A percentile compares a stretch with the other conserved stretches of the same genome.
phyloP scores from a whole-genome alignment of 2,797 vertebrate genomes.

The Poeciliopsis paucimaculata region DNA sequence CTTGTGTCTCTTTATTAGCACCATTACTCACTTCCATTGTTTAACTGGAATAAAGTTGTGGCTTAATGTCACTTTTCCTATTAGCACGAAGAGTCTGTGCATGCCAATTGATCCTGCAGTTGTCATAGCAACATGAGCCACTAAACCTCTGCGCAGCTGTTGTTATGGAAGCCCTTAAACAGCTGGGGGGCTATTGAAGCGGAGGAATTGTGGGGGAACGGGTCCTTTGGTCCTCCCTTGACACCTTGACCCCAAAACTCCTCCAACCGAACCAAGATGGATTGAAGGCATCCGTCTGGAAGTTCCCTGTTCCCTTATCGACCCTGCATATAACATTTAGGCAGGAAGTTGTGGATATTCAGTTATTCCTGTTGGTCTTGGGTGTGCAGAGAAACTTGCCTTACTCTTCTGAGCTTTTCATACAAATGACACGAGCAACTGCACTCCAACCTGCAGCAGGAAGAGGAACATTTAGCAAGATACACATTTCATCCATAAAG shows the following conservation, averaged over 20 bases:
- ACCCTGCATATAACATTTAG: neutral
- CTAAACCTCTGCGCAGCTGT: constrained; percentile 84
- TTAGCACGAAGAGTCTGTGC: constrained; percentile 77
- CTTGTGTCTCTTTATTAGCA: constrained; percentile 48
- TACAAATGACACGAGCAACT: neutral
- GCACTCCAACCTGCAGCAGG: neutral
- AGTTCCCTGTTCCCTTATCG: neutral
- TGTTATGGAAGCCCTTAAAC: constrained; percentile 84
- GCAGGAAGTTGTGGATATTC: neutral
- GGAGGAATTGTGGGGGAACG: constrained; percentile 82
- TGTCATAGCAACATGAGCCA: constrained; percentile 85
- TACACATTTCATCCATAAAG: neutral
- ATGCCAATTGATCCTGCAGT: constrained; percentile 83
- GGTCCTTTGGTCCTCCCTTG: constrained; percentile 74
- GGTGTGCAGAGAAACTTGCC: neutral
- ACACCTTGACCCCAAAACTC: constrained; percentile 76
- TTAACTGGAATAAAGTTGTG: constrained; percentile 80
- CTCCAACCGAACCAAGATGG: constrained; percentile 49
- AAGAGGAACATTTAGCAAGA: neutral
- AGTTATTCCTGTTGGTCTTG: neutral
- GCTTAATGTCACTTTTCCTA: constrained; percentile 82
- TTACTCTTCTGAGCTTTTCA: neutral
- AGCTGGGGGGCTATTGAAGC: constrained; percentile 82
- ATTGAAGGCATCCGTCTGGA: constrained; percentile 71
- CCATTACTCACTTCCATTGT: constrained; percentile 66